Percentiles rank a stretch among this genome's conserved stretches.
These are phyloP conservation scores for Eudyptes chrysolophus DNA, from an alignment of 2,113 vertebrate genomes.

Conservation along the genomic window DNA sequence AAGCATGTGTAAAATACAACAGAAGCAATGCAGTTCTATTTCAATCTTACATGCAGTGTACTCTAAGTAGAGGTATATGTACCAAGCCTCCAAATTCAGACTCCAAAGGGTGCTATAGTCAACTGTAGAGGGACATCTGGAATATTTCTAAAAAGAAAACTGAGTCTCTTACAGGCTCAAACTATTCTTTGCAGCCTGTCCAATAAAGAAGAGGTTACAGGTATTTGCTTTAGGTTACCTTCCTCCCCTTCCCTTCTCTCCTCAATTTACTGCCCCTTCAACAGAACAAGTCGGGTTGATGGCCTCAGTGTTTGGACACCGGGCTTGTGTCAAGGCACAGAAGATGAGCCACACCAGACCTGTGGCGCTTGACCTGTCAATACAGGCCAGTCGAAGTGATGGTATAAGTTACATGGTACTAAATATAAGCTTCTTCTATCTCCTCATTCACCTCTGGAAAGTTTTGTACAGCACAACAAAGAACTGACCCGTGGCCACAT, in stretches of 20 bases:
- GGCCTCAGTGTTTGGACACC: background rate
- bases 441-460: background rate
- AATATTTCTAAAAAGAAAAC: background rate
- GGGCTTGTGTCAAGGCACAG: rapidly evolving
- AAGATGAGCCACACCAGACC: background rate
- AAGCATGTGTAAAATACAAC: background rate
- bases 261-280: background rate
- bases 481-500: background rate
- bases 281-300: background rate
- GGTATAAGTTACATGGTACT: background rate
- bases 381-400: background rate
- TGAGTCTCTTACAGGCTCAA: background rate
- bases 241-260: background rate
- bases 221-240: background rate
- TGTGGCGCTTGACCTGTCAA: background rate
- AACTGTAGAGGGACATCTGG: background rate
- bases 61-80: background rate
- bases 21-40: background rate
- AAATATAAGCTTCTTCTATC: background rate
- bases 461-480: background rate
- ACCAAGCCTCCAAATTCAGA: background rate
- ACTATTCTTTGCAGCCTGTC: background rate
- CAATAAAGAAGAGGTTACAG: background rate
- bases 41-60: rapidly evolving
- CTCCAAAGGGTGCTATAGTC: rapidly evolving